Conservation (phyloP, 2,888 invertebrate genomes). For the Dicranocentrus wangi region DNA sequence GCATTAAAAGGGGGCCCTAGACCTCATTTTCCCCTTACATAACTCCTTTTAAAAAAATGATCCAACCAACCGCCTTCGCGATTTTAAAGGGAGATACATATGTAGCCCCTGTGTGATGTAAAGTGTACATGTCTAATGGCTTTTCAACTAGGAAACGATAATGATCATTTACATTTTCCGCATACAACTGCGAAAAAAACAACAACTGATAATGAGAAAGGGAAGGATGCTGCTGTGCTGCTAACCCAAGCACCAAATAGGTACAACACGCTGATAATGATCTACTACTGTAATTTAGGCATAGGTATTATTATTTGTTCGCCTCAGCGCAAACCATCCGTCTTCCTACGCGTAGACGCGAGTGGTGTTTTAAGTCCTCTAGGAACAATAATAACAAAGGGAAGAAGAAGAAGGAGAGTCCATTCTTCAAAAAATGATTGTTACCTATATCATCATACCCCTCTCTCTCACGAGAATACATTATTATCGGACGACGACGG, state of each 20-base stretch:
- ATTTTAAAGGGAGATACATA: no score
- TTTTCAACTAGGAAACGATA: slow-evolving; percentile 43
- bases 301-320: slow-evolving; percentile 29
- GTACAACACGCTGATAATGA: slow-evolving; percentile 12
- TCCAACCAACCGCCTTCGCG: background rate
- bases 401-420: slow-evolving; percentile 8
- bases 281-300: slow-evolving; percentile 17
- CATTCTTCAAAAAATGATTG: background rate
- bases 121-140: background rate
- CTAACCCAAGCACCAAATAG: slow-evolving; percentile 7
- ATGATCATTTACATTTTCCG: slow-evolving; percentile 31
- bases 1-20: background rate
- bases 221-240: slow-evolving; percentile 16
- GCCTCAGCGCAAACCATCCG: background rate
- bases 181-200: slow-evolving; percentile 30
- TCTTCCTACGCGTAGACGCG: no score
- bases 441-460: no score
- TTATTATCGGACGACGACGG: no score
- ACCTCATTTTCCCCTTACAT: background rate
- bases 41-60: background rate
- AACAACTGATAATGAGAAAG: slow-evolving; percentile 39
- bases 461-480: no score
- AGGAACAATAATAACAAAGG: background rate
- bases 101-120: no score
- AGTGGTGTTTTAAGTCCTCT: no score